phyloP scores from a whole-genome alignment of 2,797 vertebrate genomes.

The Microctenopoma lineatum region DNA sequence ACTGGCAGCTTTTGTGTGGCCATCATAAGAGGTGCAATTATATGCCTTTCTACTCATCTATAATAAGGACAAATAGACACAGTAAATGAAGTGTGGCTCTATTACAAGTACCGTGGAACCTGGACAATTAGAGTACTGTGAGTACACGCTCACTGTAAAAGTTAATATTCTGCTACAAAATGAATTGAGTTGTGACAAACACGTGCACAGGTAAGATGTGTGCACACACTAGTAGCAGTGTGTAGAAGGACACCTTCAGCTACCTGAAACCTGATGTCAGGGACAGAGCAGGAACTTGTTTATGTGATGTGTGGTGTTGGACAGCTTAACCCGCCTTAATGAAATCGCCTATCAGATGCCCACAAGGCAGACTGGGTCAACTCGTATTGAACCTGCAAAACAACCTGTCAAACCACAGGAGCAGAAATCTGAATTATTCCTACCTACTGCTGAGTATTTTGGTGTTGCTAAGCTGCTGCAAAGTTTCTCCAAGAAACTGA shows the following conservation, averaged over 20 bases:
- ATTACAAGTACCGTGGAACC: slow-evolving; percentile 68
- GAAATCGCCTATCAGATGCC: slow-evolving; percentile 20
- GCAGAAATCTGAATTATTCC: neutral
- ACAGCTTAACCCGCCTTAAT: slow-evolving; percentile 27
- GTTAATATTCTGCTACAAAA: neutral
- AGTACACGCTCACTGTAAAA: slow-evolving; percentile 9
- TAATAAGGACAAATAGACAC: slow-evolving; percentile 65
- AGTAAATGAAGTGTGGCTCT: slow-evolving; percentile 72
- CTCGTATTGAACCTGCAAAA: slow-evolving; percentile 4
- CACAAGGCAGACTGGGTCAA: slow-evolving; percentile 3
- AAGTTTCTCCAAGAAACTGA: neutral
- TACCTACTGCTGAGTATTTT: neutral
- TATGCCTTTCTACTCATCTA: slow-evolving; percentile 46
- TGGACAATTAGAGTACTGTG: slow-evolving; percentile 60
- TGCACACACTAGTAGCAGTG: neutral
- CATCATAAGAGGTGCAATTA: slow-evolving; percentile 48
- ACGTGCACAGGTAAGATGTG: neutral
- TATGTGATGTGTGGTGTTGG: slow-evolving; percentile 18
- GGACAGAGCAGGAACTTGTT: slow-evolving; percentile 17
- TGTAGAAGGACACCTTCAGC: neutral
- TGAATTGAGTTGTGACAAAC: neutral
- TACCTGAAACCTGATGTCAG: neutral
- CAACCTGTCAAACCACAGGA: slow-evolving; percentile 20
- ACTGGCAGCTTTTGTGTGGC: slow-evolving; percentile 48
- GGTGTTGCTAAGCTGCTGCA: neutral